Conservation (phyloP, 2,113 vertebrate species). For the Dipodomys stephensi region DNA sequence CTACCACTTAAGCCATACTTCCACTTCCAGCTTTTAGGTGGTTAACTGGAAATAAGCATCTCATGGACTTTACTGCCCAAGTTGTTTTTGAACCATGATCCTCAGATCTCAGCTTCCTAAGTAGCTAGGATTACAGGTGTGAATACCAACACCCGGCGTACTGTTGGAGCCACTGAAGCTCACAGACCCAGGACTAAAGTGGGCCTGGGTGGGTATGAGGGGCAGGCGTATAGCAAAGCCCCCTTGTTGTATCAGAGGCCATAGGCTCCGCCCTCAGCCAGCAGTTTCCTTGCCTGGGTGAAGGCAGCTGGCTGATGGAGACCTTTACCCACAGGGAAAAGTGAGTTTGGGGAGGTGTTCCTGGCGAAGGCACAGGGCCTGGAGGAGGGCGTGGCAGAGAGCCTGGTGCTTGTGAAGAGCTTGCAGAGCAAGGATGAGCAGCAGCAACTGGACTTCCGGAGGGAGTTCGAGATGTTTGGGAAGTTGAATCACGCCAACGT, state of each 20-base stretch:
- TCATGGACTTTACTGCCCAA: no score
- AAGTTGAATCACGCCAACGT: constrained; percentile 95
- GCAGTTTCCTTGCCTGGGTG: neutral
- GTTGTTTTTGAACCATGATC: no score
- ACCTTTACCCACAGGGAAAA: constrained; percentile 88
- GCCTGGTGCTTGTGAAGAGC: constrained; percentile 95
- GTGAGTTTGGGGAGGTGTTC: constrained; percentile 97
- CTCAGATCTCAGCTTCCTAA: no score
- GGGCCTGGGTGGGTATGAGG: neutral
- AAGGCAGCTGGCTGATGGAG: neutral
- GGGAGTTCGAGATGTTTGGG: constrained; percentile 97
- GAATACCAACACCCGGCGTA: neutral
- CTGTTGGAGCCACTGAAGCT: neutral
- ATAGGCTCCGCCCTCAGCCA: accelerated
- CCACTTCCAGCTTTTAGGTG: no score
- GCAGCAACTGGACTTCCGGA: constrained; percentile 94
- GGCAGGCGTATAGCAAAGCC: no score
- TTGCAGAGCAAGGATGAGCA: constrained; percentile 95
- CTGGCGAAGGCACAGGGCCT: constrained; percentile 94
- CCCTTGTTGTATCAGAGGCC: neutral
- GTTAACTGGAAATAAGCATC: no score
- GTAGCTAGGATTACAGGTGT: no score
- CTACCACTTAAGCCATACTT: no score
- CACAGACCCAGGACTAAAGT: neutral
- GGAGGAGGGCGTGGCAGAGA: constrained; percentile 90